Evolutionary conservation across 2,888 invertebrate species (phyloP).

Genomic region (Steromphala cineraria): DNA sequence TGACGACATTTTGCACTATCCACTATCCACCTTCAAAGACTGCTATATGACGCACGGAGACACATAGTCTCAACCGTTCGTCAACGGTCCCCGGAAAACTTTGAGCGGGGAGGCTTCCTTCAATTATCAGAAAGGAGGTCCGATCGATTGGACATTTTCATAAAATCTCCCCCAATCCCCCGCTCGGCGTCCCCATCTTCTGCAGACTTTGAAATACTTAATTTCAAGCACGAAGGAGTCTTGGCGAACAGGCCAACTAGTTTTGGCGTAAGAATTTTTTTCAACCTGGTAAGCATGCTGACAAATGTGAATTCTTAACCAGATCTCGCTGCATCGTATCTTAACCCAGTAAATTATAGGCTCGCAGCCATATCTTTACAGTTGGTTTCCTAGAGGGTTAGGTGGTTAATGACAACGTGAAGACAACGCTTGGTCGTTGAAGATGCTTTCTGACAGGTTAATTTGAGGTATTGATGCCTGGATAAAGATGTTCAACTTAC

Average conservation of each 20-base stretch:
- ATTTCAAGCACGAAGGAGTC: background rate
- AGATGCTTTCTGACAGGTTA: background rate
- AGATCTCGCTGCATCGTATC: background rate
- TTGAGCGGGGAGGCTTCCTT: background rate
- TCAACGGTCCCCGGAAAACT: background rate
- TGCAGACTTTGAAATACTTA: background rate
- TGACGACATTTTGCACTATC: background rate
- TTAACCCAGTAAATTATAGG: background rate
- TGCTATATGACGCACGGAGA: background rate
- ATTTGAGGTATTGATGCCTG: background rate
- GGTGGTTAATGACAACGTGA: background rate
- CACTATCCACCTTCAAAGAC: background rate
- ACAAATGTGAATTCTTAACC: background rate
- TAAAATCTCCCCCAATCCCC: background rate
- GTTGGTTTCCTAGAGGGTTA: background rate
- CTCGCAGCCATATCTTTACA: background rate
- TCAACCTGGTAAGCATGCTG: background rate
- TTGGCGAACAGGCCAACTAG: background rate
- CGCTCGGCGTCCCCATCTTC: background rate
- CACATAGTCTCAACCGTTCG: background rate
- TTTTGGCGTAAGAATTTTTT: background rate
- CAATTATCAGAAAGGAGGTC: background rate
- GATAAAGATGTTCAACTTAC: background rate
- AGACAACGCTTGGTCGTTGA: background rate
- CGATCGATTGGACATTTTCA: constrained; percentile 17